Percentiles rank a stretch among this genome's conserved stretches.
Conservation (phyloP, 2,888 invertebrate species). For the Drosophila melanocephala region DNA sequence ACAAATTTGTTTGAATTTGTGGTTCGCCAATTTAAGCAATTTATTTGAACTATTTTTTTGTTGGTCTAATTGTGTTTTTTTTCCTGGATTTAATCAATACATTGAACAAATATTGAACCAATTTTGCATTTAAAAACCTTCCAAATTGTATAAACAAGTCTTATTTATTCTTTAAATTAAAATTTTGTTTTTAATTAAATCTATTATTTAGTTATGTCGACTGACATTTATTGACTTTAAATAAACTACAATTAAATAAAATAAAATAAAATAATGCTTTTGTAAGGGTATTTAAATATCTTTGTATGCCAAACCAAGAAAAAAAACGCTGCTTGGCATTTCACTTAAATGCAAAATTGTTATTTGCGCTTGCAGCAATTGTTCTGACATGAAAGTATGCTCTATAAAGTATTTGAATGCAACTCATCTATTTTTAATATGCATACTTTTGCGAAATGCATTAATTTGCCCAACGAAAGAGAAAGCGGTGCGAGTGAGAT, state of each 20-base stretch:
- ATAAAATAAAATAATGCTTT: neutral
- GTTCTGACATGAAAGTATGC: constrained; percentile 6
- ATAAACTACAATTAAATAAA: neutral
- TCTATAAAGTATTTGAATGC: constrained; percentile 8
- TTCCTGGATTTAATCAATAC: neutral
- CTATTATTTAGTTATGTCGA: neutral
- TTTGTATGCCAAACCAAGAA: neutral
- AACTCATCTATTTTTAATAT: constrained; percentile 11
- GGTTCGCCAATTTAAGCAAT: fast-evolving
- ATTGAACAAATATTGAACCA: too few relatives aligned
- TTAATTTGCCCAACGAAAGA: constrained; percentile 11
- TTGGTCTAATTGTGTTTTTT: neutral
- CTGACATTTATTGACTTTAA: neutral
- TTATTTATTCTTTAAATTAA: neutral
- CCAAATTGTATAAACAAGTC: neutral
- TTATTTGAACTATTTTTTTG: neutral
- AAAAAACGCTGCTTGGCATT: neutral
- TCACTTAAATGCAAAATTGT: neutral
- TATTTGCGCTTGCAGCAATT: constrained; percentile 5
- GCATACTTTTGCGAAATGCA: constrained; percentile 18
- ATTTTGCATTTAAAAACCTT: neutral
- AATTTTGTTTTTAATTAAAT: neutral
- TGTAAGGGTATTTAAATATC: neutral
- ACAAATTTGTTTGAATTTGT: neutral
- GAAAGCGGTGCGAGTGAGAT: constrained; percentile 5